A percentile compares a stretch with the other conserved stretches of the same genome.
Conservation (phyloP, 2,888 invertebrate species). For the Ariolimax columbianus region DNA sequence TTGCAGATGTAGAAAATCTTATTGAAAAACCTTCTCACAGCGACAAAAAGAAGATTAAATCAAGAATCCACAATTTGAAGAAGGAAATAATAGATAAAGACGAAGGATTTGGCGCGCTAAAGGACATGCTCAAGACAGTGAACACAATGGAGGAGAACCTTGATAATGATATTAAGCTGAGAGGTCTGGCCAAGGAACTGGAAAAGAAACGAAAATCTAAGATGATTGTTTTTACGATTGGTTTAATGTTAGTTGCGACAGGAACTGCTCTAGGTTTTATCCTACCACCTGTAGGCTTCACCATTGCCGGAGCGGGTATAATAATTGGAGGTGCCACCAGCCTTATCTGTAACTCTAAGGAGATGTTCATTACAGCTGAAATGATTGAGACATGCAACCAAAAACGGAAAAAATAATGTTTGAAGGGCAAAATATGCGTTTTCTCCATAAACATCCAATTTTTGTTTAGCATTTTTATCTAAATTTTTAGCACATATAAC, state of each 20-base stretch:
- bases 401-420: too few relatives aligned
- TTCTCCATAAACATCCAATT: too few relatives aligned
- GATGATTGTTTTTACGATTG: background rate
- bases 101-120: background rate
- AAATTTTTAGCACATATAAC: too few relatives aligned
- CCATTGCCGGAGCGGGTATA: background rate
- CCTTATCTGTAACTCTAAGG: too few relatives aligned
- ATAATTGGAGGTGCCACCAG: too few relatives aligned
- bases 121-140: background rate
- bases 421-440: too few relatives aligned
- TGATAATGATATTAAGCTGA: background rate
- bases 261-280: background rate
- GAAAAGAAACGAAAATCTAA: background rate
- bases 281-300: background rate
- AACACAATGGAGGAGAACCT: background rate
- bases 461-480: too few relatives aligned
- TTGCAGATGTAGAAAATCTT: background rate
- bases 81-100: conserved; percentile 2
- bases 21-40: background rate
- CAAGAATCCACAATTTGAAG: background rate
- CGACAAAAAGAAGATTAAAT: background rate
- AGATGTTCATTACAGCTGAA: too few relatives aligned
- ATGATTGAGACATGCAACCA: too few relatives aligned
- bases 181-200: background rate
- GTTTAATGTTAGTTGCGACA: background rate